phyloP scores from a whole-genome alignment of 2,113 vertebrate species.

The Microcebus lehilahytsara region DNA sequence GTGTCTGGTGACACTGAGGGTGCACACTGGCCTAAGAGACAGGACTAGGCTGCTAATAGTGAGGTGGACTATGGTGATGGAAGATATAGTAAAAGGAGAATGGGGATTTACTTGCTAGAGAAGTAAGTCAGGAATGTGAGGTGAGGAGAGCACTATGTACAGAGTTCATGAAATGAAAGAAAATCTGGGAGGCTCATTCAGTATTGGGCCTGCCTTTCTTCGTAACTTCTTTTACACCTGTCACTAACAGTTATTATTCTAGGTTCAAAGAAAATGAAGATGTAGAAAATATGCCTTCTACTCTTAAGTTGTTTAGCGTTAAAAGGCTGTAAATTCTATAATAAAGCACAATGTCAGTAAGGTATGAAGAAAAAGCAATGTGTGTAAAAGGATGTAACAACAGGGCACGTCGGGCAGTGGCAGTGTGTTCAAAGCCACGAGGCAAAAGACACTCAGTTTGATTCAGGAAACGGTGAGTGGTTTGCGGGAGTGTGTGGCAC shows the following conservation, averaged over 20 bases:
- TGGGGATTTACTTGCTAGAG: not conserved
- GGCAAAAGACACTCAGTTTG: too few relatives aligned
- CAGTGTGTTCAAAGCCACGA: not conserved
- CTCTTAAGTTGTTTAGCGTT: not conserved
- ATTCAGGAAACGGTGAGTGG: not conserved
- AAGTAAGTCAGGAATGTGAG: not conserved
- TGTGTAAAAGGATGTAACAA: not conserved
- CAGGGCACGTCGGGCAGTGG: not conserved
- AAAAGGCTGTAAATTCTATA: not conserved
- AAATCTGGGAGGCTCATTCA: not conserved
- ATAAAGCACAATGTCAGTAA: not conserved
- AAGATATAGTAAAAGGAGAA: not conserved
- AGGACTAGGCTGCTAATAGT: not conserved
- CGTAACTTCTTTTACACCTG: not conserved
- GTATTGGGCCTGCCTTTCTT: not conserved
- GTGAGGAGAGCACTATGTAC: not conserved
- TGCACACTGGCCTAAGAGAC: not conserved
- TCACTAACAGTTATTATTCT: not conserved
- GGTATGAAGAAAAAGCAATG: not conserved
- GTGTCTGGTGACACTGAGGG: too few relatives aligned
- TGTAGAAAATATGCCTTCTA: not conserved
- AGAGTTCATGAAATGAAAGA: not conserved
- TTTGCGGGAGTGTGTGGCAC: accelerated
- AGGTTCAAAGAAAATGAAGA: not conserved
- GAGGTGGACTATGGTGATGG: not conserved